phyloP scores from a whole-genome alignment of 2,888 invertebrate species.

The Drosophila pseudotakahashii region DNA sequence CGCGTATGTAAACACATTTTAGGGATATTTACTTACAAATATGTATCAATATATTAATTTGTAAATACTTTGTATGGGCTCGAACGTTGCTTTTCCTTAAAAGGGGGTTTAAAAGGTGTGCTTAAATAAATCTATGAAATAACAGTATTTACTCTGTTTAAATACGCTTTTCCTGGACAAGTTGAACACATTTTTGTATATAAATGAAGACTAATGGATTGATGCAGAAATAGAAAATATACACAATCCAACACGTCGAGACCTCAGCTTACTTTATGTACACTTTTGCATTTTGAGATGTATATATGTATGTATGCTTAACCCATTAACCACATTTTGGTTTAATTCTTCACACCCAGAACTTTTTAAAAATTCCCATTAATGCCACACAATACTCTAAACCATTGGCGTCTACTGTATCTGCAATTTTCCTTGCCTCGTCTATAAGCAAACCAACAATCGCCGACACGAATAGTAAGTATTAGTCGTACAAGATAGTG shows the following conservation, averaged over 20 bases:
- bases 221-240: not conserved
- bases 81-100: too few relatives aligned
- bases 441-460: slow-evolving; percentile 47
- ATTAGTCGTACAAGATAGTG: slow-evolving; percentile 27
- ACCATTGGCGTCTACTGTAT: slow-evolving; percentile 65
- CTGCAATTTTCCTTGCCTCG: slow-evolving; percentile 65
- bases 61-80: slow-evolving; percentile 33
- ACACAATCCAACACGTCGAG: slow-evolving; percentile 20
- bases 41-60: slow-evolving; percentile 40
- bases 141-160: not conserved
- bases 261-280: slow-evolving; percentile 24
- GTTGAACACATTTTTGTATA: not conserved
- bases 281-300: slow-evolving; percentile 45
- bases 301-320: slow-evolving; percentile 45
- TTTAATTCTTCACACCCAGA: slow-evolving; percentile 23
- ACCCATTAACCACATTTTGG: slow-evolving; percentile 44
- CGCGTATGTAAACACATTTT: slow-evolving; percentile 37
- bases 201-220: not conserved
- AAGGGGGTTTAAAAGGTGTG: not conserved
- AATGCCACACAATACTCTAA: slow-evolving; percentile 46
- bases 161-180: too few relatives aligned
- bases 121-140: not conserved
- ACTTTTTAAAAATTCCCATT: slow-evolving; percentile 37
- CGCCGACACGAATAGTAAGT: slow-evolving; percentile 54
- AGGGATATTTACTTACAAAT: slow-evolving; percentile 34